Conservation (phyloP, 2,113 vertebrate species). For the Capra hircus region DNA sequence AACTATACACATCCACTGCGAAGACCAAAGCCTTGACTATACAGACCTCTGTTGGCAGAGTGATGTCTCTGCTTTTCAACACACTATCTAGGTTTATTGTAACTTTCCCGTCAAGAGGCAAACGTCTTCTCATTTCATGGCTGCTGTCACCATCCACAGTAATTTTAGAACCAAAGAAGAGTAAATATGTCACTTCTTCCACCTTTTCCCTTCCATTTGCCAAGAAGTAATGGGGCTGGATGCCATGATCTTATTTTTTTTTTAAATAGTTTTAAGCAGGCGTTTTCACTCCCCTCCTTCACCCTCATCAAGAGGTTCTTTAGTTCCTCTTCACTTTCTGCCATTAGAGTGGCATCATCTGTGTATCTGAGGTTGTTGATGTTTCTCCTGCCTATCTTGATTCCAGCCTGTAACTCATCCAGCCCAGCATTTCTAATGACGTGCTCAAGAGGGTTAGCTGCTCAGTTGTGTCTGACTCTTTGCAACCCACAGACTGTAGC, state of each 20-base stretch:
- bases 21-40: not conserved
- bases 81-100: not conserved
- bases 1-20: not conserved
- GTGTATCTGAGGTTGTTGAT: not conserved
- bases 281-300: not conserved
- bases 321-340: not conserved
- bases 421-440: not conserved
- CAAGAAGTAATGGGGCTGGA: not conserved
- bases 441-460: not conserved
- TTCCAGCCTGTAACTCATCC: not conserved
- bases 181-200: not conserved
- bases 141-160: not conserved
- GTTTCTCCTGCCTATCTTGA: not conserved
- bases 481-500: not conserved
- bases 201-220: not conserved
- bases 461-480: not conserved
- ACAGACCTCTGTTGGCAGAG: accelerated
- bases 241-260: not conserved
- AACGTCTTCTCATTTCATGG: not conserved
- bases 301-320: not conserved
- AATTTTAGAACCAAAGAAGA: not conserved
- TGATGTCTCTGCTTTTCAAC: not conserved
- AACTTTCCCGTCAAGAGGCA: not conserved
- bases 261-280: not conserved
- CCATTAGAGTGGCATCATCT: not conserved